phyloP scores from a whole-genome alignment of 2,797 vertebrate genomes.

The Cyclura pinguis region DNA sequence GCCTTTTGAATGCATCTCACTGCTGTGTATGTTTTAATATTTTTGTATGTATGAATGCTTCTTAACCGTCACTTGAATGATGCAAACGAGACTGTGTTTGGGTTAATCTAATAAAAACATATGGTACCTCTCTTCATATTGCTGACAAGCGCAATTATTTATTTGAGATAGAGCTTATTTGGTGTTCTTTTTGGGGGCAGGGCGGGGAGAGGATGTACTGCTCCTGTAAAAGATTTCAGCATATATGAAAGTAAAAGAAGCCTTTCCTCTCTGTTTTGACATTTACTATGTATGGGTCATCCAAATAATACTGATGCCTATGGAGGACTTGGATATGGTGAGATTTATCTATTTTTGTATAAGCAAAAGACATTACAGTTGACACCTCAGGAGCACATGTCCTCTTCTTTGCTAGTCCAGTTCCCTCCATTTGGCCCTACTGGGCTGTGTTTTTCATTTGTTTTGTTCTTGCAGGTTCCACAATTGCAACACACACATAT shows the following conservation, averaged over 20 bases:
- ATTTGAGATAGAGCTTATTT: neutral
- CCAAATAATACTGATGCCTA: neutral
- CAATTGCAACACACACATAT: too few species aligned
- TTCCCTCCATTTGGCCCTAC: too few species aligned
- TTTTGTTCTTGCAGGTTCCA: too few species aligned
- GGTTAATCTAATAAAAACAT: neutral
- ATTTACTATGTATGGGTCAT: neutral
- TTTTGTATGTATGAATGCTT: neutral
- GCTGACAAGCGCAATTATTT: conserved; percentile 18
- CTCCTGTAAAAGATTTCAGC: neutral
- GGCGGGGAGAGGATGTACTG: neutral
- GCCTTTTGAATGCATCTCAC: neutral
- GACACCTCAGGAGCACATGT: too few species aligned
- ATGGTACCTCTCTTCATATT: neutral
- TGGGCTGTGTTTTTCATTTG: too few species aligned
- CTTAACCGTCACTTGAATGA: neutral
- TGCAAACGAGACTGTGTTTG: neutral
- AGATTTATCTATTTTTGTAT: neutral
- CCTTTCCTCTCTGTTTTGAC: neutral
- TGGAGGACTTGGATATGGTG: neutral
- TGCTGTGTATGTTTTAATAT: neutral
- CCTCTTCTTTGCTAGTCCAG: too few species aligned
- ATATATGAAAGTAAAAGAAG: neutral
- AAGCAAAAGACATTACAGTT: too few species aligned
- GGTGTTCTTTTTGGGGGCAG: neutral